Evolutionary conservation across 2,888 invertebrate species (phyloP).

Genomic region (Gryllus longicercus): DNA sequence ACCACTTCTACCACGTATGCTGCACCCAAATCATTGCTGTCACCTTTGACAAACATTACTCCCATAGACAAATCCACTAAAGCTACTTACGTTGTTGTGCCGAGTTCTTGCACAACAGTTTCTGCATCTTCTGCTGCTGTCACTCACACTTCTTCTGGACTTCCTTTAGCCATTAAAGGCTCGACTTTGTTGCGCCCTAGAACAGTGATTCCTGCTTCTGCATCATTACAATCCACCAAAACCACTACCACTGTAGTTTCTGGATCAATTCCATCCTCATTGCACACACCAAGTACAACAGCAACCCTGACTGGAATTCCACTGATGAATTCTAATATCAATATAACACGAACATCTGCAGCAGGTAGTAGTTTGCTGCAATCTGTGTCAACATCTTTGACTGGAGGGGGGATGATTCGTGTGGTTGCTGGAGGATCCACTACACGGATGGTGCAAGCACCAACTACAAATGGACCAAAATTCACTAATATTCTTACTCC

Average conservation of each 20-base stretch:
- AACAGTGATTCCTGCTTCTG: neutral
- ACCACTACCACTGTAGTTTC: neutral
- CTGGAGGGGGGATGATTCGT: slow-evolving; percentile 32
- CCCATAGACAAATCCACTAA: slow-evolving; percentile 28
- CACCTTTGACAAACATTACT: neutral
- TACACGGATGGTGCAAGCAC: slow-evolving; percentile 19
- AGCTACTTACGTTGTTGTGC: slow-evolving; percentile 28
- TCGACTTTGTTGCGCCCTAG: neutral
- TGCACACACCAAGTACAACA: neutral
- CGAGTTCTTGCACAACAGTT: neutral
- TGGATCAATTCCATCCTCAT: neutral
- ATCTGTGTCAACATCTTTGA: slow-evolving; percentile 27
- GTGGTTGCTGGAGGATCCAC: slow-evolving; percentile 30
- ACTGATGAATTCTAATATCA: slow-evolving; percentile 27
- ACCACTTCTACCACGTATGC: neutral
- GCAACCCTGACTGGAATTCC: slow-evolving; percentile 24
- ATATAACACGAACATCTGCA: slow-evolving; percentile 30
- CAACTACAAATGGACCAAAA: slow-evolving; percentile 23
- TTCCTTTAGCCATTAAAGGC: neutral
- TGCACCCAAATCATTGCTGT: neutral
- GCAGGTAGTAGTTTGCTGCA: slow-evolving; percentile 23
- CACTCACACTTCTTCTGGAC: neutral
- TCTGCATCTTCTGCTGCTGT: neutral
- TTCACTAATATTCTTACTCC: slow-evolving; percentile 27
- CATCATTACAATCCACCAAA: neutral